phyloP scores from a whole-genome alignment of 2,113 vertebrate genomes.

The Petaurus breviceps region DNA sequence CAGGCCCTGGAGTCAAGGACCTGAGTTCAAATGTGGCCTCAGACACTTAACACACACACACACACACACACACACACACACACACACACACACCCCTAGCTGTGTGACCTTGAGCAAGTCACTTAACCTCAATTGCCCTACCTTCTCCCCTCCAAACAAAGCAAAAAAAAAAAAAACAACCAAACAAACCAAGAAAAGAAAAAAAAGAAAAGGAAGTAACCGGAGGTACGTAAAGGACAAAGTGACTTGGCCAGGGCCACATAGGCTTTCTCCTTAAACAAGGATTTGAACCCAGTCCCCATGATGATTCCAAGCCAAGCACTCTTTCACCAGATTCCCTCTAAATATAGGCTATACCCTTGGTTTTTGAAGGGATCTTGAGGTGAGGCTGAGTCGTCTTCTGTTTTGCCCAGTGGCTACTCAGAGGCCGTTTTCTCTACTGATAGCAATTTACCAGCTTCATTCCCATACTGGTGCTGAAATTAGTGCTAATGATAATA shows the following conservation, averaged over 20 bases:
- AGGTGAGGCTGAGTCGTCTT: not conserved
- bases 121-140: no score
- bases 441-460: not conserved
- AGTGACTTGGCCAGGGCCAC: not conserved
- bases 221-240: not conserved
- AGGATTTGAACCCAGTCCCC: not conserved
- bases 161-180: no score
- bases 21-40: no score
- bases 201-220: not conserved
- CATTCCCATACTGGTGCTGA: not conserved
- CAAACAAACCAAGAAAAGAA: no score
- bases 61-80: no score
- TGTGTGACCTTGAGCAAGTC: no score
- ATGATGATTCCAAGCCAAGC: not conserved
- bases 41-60: no score
- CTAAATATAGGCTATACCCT: not conserved
- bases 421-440: not conserved
- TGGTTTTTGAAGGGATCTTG: not conserved
- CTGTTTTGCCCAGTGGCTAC: not conserved
- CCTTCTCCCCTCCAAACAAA: no score
- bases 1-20: no score
- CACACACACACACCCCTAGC: no score
- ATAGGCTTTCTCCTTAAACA: not conserved
- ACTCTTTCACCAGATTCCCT: not conserved
- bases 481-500: not conserved